A percentile compares a stretch with the other conserved stretches of the same genome.
phyloP scores from a whole-genome alignment of 2,888 invertebrate genomes.

The Prostheceraeus crozeri region DNA sequence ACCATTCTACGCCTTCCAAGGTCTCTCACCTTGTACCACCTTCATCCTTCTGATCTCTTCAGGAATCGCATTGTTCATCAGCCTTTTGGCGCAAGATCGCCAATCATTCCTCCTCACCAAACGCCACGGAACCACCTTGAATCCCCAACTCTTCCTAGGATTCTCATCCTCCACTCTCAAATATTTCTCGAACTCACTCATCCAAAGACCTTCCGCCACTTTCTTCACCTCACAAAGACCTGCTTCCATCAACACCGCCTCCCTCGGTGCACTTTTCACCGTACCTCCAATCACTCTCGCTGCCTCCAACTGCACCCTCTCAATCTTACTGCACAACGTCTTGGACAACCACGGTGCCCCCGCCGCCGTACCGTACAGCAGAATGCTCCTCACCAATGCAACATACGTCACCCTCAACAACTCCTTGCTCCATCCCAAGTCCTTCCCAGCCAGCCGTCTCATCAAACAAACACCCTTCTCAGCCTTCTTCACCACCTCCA shows the following conservation, averaged over 20 bases:
- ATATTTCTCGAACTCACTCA: too few species aligned
- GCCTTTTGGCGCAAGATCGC: too few species aligned
- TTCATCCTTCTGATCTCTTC: too few species aligned
- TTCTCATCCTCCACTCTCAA: too few species aligned
- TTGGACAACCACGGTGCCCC: not conserved
- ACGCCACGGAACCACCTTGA: too few species aligned
- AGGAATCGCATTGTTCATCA: too few species aligned
- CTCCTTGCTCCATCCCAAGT: not conserved
- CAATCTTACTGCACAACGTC: not conserved
- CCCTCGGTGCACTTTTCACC: not conserved
- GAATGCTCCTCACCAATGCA: not conserved
- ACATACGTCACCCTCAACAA: not conserved
- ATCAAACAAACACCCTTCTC: not conserved
- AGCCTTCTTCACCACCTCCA: not conserved
- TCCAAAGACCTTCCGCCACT: too few species aligned
- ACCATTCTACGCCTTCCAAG: too few species aligned
- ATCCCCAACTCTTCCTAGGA: too few species aligned
- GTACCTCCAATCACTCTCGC: not conserved
- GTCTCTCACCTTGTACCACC: too few species aligned
- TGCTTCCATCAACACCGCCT: constrained; percentile 12
- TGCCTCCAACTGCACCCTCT: constrained; percentile 8
- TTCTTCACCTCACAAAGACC: too few species aligned
- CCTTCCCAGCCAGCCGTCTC: not conserved
- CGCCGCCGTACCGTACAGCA: not conserved
- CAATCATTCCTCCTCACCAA: too few species aligned